Conservation (phyloP, 1,140 invertebrate genomes). For the Atta cephalotes region DNA sequence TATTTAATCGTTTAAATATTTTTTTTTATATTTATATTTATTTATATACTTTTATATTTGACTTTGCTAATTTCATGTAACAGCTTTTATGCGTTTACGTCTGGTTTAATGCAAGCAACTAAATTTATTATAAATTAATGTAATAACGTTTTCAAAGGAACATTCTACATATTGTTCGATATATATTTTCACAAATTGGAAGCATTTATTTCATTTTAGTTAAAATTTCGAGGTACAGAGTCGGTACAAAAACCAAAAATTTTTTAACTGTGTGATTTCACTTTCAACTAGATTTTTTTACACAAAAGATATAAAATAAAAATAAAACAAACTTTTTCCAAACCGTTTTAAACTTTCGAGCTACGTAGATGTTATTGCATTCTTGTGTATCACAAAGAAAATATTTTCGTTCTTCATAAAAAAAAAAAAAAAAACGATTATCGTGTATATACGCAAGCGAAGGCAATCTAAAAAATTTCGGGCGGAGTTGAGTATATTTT, state of each 20-base stretch:
- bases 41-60: no score
- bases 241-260: not conserved
- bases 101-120: no score
- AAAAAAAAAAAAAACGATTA: not conserved
- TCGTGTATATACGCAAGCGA: not conserved
- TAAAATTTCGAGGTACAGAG: not conserved
- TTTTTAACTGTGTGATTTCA: not conserved
- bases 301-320: not conserved
- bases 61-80: no score
- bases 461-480: constrained; percentile 1
- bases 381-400: not conserved
- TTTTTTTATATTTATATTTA: no score
- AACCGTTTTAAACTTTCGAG: not conserved
- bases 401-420: not conserved
- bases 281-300: not conserved
- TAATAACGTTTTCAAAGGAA: not conserved
- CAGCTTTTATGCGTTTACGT: no score
- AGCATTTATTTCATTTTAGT: not conserved
- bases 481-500: not conserved
- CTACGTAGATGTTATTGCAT: not conserved
- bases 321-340: not conserved
- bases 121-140: no score
- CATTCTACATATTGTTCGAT: not conserved
- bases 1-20: no score
- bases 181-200: not conserved